phyloP scores from a whole-genome alignment of 2,113 vertebrate species.

The Campylomormyrus numenius region DNA sequence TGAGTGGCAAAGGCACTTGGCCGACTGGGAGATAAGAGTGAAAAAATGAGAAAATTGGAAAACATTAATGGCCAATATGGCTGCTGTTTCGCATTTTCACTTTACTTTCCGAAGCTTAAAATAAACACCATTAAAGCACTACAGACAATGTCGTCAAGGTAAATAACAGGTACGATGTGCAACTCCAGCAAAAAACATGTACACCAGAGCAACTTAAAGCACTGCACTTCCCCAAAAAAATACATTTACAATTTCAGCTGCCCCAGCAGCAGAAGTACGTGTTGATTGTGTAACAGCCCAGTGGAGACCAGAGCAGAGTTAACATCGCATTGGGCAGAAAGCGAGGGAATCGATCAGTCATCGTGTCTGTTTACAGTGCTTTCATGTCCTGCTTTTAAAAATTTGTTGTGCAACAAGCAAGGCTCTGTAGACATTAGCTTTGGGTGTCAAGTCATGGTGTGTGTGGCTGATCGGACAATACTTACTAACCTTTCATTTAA shows the following conservation, averaged over 20 bases:
- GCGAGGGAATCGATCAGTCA: not conserved
- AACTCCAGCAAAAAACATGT: not conserved
- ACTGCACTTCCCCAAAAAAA: not conserved
- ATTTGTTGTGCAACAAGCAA: not conserved
- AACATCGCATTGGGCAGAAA: not conserved
- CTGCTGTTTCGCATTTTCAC: not conserved
- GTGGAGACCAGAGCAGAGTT: not conserved
- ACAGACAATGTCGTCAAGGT: not conserved
- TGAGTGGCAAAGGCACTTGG: not conserved
- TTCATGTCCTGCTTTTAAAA: not conserved
- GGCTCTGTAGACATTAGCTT: not conserved
- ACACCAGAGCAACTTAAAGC: not conserved
- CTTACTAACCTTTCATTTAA: not conserved
- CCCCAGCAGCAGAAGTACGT: not conserved
- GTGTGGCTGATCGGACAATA: not conserved
- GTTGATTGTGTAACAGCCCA: not conserved
- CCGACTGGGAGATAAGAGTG: not conserved
- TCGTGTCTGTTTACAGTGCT: not conserved
- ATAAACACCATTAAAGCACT: not conserved
- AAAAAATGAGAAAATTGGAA: not conserved
- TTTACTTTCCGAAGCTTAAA: not conserved
- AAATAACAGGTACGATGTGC: not conserved
- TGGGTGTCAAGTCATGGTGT: not conserved
- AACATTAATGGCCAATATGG: not conserved
- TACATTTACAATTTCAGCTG: not conserved